Base-by-base conservation (phyloP, 2,888 invertebrate species). In the Cepaea hortensis region DNA sequence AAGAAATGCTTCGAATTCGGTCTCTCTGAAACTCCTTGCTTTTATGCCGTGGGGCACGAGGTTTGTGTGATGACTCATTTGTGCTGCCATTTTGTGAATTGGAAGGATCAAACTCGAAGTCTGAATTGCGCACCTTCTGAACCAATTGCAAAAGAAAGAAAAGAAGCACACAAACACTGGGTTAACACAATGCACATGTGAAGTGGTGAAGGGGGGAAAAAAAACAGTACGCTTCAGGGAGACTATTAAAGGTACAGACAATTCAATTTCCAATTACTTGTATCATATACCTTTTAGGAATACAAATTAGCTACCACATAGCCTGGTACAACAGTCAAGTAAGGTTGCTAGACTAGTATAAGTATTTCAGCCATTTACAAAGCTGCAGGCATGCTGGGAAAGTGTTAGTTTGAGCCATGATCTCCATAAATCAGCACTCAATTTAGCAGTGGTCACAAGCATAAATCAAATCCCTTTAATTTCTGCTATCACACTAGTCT, bases 1-100 rank as follows among this genome's bases (percentile, higher is more conserved):
- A 93, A 11, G 93, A 93, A 35, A 92, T 91, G 87, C 92, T 92
- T 70, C 93, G 90, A 81, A 90, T 90, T 55, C 90, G 89, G 76
- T 88, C 65, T 18, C 84, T 68, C 5, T 61, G 68, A 90, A 89
- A 83, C 77, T 90, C 87, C 87, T 90, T 90, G 89, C 90, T 79
- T 83, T 84, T 79, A 82, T 80, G 80, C 20, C 85, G 65, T 61
- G 86, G 82, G 18, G 65, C 55, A 18, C 75, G 85, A 70, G 85
- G 81, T 80, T 88, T 84, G 23, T 87, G 88, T 75, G 84, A 87
- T 48, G 83, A 87, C 55, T 87, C 88, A 62, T 72, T 81, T 62
- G 87, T 50, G n/a, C 84, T 86, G 72, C 81, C 84, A 86, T 79
- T 85, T 72, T 81, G 85, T 61, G 82, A 85, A 81, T 76, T 81